Conservation (phyloP, 2,888 invertebrate genomes). For the Zygaena filipendulae region DNA sequence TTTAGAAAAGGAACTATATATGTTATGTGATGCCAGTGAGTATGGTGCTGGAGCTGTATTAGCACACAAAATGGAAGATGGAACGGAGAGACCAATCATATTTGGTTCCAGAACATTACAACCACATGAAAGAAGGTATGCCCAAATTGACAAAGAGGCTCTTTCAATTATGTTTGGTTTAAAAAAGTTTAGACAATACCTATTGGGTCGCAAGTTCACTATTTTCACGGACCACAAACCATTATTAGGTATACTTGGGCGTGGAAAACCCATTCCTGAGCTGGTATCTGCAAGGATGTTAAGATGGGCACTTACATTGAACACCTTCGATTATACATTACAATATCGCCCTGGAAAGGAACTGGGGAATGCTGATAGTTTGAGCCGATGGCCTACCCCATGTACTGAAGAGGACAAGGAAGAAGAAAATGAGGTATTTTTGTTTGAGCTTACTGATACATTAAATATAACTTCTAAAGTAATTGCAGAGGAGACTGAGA, state of each 20-base stretch:
- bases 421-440: no score
- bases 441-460: no score
- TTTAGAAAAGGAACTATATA: slow-evolving; percentile 2
- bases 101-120: slow-evolving; percentile 11
- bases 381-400: slow-evolving; percentile 10
- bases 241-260: slow-evolving; percentile 7
- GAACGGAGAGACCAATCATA: slow-evolving; percentile 7
- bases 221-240: slow-evolving; percentile 13
- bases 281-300: slow-evolving; percentile 12
- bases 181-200: slow-evolving; percentile 11
- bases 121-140: slow-evolving; percentile 11
- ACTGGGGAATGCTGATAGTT: slow-evolving; percentile 12
- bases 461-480: slow-evolving; percentile 9
- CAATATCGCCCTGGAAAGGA: slow-evolving; percentile 9
- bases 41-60: slow-evolving; percentile 10
- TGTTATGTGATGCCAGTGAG: slow-evolving; percentile 5
- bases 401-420: background rate
- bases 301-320: slow-evolving; percentile 12
- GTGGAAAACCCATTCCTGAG: slow-evolving; percentile 13
- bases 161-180: slow-evolving; percentile 16
- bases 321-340: slow-evolving; percentile 8
- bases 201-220: slow-evolving; percentile 9
- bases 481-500: slow-evolving; percentile 9
- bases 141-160: slow-evolving; percentile 15
- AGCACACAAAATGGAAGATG: slow-evolving; percentile 10